Base-by-base conservation (phyloP, 2,888 invertebrate species). In the Corythucha ciliata region DNA sequence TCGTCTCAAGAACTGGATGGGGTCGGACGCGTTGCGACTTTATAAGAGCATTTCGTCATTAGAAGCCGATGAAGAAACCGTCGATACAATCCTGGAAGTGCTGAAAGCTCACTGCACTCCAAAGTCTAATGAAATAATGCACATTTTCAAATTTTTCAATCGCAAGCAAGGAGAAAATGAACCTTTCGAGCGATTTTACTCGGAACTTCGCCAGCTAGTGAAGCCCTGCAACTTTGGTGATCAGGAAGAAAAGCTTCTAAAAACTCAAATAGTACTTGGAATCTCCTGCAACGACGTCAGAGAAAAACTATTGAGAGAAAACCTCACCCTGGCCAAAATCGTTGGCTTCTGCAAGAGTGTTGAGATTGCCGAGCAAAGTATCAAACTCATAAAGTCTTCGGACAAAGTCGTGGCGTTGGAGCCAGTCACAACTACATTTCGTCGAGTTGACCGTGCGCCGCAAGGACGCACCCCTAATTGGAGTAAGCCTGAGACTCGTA, bases 71-170 rank as follows among this genome's bases (percentile, higher is more conserved):
- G 24, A 44, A 26, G 47, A 54, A 47, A 27, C 47, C n/a, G 42
- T 52, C 3, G 20, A 1, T 22, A 24, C 40, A 14, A 48, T 57
- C 20, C 42, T 54, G 33, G 37, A 53, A 2, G 44, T 37, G 21
- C 37, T 54, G 14, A 52, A 57, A 41, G 39, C 20, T 22, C 52
- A 54, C 36, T 55, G 54, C 20, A 48, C 44, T 6, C 55, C 55
- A 21, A 44, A 42, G 32, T 48, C 47, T 44, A 58, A 55, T 51
- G 48, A 50, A 46, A 44, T 47, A 20, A 53, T 53, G 47, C 55
- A 50, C 12, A 53, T 55, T 21, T 54, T 45, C 25, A 48, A 52
- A 32, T 58, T 58, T 33, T 53, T 56, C 22, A 48, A 29, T 24
- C 42, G 54, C 16, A 39, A 34, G 7, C 57, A 57, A 49, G 22